Evolutionary conservation across 1,140 invertebrate species (phyloP).

Genomic region (Drosophila saltans): DNA sequence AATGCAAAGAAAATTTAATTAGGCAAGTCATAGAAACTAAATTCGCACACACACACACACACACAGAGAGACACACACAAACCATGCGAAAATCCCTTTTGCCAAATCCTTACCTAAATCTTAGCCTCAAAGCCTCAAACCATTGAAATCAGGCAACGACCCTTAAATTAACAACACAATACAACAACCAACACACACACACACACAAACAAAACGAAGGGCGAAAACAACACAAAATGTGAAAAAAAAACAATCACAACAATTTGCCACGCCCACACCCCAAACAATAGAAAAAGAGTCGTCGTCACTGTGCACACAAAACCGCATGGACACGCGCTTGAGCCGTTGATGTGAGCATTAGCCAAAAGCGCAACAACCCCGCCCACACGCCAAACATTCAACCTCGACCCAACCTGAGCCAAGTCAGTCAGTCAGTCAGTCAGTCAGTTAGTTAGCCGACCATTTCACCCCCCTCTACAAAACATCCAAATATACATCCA

Average conservation of each 20-base stretch:
- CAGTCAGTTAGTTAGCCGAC: background rate
- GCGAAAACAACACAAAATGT: conserved; percentile 32
- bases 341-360: conserved; percentile 48
- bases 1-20: background rate
- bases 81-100: background rate
- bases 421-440: conserved; percentile 11
- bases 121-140: conserved; percentile 15
- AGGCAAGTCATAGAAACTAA: conserved; percentile 4
- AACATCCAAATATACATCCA: background rate
- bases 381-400: background rate
- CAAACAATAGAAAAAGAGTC: conserved; percentile 4
- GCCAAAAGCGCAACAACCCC: conserved; percentile 26
- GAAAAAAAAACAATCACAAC: conserved; percentile 76
- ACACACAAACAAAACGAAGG: conserved; percentile 1
- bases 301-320: conserved; percentile 29
- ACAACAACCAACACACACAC: background rate
- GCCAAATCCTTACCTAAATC: background rate
- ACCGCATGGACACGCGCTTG: conserved; percentile 73
- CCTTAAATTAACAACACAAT: conserved; percentile 8
- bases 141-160: conserved; percentile 16
- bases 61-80: background rate
- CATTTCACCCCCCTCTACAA: no score
- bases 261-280: conserved; percentile 76
- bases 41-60: background rate
- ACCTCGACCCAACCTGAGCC: background rate